Evolutionary conservation across 2,888 invertebrate genomes (phyloP), one percentile per base, ranked within the genome.

Genomic region (Orthonychiurus folsomi): DNA sequence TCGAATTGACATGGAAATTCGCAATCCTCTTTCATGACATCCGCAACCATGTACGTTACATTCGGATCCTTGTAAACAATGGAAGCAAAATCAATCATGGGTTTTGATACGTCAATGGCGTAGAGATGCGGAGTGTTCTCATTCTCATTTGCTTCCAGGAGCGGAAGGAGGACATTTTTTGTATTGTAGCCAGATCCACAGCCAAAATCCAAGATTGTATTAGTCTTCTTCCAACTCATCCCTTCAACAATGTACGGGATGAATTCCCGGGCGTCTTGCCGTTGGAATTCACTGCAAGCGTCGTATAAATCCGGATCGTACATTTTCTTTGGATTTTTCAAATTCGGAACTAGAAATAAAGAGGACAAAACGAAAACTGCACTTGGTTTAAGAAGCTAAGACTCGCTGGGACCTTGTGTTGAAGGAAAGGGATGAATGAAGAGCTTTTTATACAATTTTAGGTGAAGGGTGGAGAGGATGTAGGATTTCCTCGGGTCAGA

Each of bases 41-140:
- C 73, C 21, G 68, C 69, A 9, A 69, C 67, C 61, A 67, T 67
- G 64, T 73, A 73, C 20, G 69, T 68, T 24, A 73, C 66, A 25
- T 70, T 63, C 0, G 70, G 69, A 57, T 72, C 65, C 18, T 56
- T 53, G 53, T 73, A 72, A 57, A 68, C 70, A 24, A 61, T 26
- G 5, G 68, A 66, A 2, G 73, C 73, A 65, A 69, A 73, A 54
- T 72, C 68, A 58, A 73, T 66, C 73, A 73, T 73, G 56, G 69
- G 69, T 59, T 68, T 64, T 9, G 73, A 72, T 23, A 73, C 66
- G 62, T 73, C 73, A 28, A 70, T 64, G 3, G 68, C 73, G 48
- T 71, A 68, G 3, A 73, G 28, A 2, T 66, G 62, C 1, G 62
- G 56, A 21, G 23, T 52, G 9, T 55, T 48, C 26, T 27, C 55